Evolutionary conservation across 2,113 vertebrate species (phyloP), one percentile per base, ranked within the genome.

Genomic region (Noturus placidus): DNA sequence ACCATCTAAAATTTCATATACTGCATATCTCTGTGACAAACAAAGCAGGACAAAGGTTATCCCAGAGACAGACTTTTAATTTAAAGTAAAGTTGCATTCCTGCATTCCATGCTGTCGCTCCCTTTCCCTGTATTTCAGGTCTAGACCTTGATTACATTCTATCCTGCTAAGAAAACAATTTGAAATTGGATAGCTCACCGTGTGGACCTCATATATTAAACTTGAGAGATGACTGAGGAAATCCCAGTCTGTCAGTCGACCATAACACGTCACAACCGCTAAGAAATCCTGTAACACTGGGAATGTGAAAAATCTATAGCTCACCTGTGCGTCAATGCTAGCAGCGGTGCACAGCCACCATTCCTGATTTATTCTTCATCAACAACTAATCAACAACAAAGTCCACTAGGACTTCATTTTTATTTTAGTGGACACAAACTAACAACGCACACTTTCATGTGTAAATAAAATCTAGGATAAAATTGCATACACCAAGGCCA

Each of bases 81-180:
- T 78, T 78, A 52, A 54, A 78, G 17, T n/a, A n/a, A 54, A 78
- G 15, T 54, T 54, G 2, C 2, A 13, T 10, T 27, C 4, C 61
- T 78, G 27, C 22, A 74, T 74, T 38, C 63, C 63, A n/a, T 67
- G 63, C n/a, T 57, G 46, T 30, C 3, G 13, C 35, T 17, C 83
- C 57, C 52, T 72, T 14, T 72, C 22, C 19, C 30, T 74, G 76
- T 14, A n/a, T 78, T 78, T 54, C 4, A 17, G 27, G 50, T 78
- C 50, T 30, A 19, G 76, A 54, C 76, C 76, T 78, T 78, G 50
- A 54, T 78, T 30, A 54, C 27, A 54, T 78, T 54, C 27, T 30
- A 8, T 30, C 76, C 50, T 78, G 76, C 42, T 50, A 27, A 77
- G 74, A 78, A 78, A 78, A 54, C 50, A n/a, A 54, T 78, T 54